Percentiles rank a stretch among this genome's conserved stretches.
Conservation (phyloP, 2,888 invertebrate genomes). For the Oeneis ivallda region DNA sequence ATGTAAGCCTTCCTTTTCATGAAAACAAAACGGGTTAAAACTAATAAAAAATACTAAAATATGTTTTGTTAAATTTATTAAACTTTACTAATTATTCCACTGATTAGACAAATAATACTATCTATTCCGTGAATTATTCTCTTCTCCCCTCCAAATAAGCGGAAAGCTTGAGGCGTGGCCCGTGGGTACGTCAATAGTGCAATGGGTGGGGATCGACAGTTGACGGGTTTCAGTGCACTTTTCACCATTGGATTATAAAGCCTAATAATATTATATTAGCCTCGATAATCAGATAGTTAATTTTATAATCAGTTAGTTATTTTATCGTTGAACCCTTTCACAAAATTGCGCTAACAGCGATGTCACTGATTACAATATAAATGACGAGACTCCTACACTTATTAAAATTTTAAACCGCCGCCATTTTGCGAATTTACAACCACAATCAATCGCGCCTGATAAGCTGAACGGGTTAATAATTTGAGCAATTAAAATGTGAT, state of each 20-base stretch:
- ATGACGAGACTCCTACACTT: slow-evolving; percentile 25
- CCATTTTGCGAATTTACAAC: slow-evolving; percentile 34
- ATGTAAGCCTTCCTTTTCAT: too few species aligned
- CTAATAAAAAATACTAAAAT: too few species aligned
- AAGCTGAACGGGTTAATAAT: slow-evolving; percentile 27
- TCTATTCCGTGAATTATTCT: too few species aligned
- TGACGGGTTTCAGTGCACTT: background rate
- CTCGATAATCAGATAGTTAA: too few species aligned
- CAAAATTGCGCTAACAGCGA: slow-evolving; percentile 2
- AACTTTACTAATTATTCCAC: too few species aligned
- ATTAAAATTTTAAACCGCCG: slow-evolving; percentile 37
- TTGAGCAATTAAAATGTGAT: slow-evolving; percentile 22
- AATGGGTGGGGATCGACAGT: too few species aligned
- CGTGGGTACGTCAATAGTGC: too few species aligned
- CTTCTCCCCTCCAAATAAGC: too few species aligned
- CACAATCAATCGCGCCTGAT: slow-evolving; percentile 36
- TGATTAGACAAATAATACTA: too few species aligned
- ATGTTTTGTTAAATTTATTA: too few species aligned
- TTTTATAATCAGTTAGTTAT: background rate
- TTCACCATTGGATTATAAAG: background rate
- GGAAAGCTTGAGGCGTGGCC: too few species aligned
- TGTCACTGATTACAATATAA: slow-evolving; percentile 26
- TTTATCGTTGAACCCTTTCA: slow-evolving; percentile 4
- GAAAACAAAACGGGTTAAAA: too few species aligned
- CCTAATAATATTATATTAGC: background rate